Percentiles rank a stretch among this genome's conserved stretches.
Conservation (phyloP, 2,797 vertebrate species). For the Scolopax bukidnonensis region DNA sequence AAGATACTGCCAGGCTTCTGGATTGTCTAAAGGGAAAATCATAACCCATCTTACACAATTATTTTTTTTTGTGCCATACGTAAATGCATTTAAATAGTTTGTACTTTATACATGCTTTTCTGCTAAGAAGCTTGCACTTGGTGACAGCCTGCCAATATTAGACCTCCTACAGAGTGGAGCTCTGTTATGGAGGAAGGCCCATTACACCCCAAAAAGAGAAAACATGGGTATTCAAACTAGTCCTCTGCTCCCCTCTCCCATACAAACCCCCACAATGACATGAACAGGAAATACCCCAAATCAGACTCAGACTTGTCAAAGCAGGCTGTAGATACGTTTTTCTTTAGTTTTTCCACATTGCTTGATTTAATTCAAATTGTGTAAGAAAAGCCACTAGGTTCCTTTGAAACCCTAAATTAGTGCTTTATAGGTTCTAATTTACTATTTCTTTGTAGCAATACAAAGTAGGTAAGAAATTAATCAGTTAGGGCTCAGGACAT, state of each 20-base stretch:
- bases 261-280: background rate
- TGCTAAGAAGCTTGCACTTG: background rate
- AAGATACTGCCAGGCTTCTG: background rate
- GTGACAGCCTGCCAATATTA: background rate
- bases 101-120: background rate
- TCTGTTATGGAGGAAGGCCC: background rate
- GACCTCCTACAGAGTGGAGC: background rate
- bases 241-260: background rate
- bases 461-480: background rate
- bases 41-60: background rate
- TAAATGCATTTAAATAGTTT: background rate
- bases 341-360: slow-evolving; percentile 11
- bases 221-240: background rate
- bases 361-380: background rate
- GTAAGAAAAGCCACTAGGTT: background rate
- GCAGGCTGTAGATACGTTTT: slow-evolving; percentile 3
- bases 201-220: background rate
- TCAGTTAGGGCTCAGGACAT: background rate
- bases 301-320: background rate
- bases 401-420: background rate
- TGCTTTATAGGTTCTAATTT: background rate
- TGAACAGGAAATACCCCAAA: background rate
- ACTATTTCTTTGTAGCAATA: background rate
- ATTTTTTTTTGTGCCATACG: background rate
- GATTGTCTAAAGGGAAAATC: background rate